These are phyloP conservation scores for Drosophila anomalipes DNA, from an alignment of 2,888 invertebrate species.

Conservation along the genomic window DNA sequence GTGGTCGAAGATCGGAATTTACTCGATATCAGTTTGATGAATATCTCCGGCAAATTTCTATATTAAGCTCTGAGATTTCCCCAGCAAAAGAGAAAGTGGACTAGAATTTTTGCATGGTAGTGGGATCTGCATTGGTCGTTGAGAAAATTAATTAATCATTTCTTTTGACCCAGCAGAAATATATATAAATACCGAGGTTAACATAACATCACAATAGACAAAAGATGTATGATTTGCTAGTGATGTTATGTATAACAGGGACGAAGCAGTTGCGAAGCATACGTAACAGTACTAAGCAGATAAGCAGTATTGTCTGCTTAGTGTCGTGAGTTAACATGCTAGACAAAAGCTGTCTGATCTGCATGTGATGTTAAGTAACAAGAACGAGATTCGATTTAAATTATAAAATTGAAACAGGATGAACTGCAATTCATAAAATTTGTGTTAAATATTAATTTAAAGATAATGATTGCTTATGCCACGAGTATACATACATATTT, in stretches of 20 bases:
- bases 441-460: neutral
- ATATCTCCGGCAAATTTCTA: neutral
- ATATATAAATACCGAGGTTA: neutral
- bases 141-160: neutral
- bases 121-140: neutral
- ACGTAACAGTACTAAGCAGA: neutral
- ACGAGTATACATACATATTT: neutral
- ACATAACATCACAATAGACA: neutral
- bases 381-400: neutral
- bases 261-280: neutral
- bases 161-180: neutral
- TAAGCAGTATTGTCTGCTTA: neutral
- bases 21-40: neutral
- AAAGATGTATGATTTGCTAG: neutral
- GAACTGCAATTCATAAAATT: too few relatives aligned
- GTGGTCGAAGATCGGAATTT: neutral
- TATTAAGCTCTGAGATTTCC: neutral
- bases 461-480: neutral
- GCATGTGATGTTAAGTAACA: neutral
- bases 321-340: neutral
- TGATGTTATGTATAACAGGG: neutral
- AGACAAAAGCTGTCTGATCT: conserved; percentile 1
- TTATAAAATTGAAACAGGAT: neutral
- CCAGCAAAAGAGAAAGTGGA: neutral
- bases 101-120: too few relatives aligned